These are phyloP conservation scores for Nannobrachium achirus DNA, from an alignment of 2,113 vertebrate species.

Conservation along the genomic window DNA sequence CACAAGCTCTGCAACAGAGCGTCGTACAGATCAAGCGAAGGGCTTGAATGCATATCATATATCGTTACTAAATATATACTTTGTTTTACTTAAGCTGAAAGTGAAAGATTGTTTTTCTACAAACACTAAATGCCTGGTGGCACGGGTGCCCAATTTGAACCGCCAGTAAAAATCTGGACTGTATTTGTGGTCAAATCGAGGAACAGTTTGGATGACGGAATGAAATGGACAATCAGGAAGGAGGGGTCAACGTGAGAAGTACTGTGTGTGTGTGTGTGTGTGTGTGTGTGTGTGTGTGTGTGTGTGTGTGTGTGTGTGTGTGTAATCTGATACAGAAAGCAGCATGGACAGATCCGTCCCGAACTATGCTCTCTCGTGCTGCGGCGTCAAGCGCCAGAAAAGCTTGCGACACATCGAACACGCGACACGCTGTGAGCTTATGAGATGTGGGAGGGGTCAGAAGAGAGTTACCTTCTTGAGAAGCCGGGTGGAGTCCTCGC, in stretches of 20 bases:
- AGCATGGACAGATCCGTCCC: no score
- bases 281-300: no score
- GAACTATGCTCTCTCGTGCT: no score
- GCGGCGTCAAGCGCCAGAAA: no score
- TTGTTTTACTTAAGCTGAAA: slow-evolving; percentile 36
- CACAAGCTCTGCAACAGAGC: slow-evolving; percentile 34
- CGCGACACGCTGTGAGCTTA: no score
- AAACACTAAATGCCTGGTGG: slow-evolving; percentile 24
- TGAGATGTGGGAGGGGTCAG: no score
- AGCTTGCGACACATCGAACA: no score
- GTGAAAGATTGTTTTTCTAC: slow-evolving; percentile 45
- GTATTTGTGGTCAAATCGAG: slow-evolving; percentile 38
- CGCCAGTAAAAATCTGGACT: slow-evolving; percentile 50
- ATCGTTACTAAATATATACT: slow-evolving; percentile 47
- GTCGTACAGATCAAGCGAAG: slow-evolving; percentile 38
- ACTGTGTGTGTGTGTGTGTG: no score
- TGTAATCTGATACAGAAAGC: no score
- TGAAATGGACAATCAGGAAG: slow-evolving; percentile 27
- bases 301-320: no score
- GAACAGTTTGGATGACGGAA: slow-evolving; percentile 38
- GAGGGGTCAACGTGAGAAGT: slow-evolving; percentile 13
- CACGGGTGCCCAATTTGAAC: slow-evolving; percentile 22
- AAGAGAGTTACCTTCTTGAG: slow-evolving; percentile 90
- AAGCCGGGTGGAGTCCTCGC: slow-evolving; percentile 96
- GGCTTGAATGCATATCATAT: slow-evolving; percentile 20